phyloP scores from a whole-genome alignment of 92 coral and sea anemone genomes.

The Porites evermanni region DNA sequence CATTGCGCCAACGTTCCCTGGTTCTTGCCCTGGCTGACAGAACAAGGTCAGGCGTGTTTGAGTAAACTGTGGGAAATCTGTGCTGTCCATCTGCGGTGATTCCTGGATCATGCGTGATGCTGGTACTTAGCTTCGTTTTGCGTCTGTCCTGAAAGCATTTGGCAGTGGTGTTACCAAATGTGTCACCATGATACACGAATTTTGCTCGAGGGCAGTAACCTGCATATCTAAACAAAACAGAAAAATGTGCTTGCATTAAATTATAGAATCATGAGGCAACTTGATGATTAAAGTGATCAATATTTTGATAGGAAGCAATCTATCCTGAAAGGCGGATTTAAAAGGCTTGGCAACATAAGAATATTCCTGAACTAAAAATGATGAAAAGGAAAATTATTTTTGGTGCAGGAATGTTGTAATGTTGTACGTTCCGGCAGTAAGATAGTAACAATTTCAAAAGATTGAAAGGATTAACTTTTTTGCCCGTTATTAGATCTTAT shows the following conservation, averaged over 20 bases:
- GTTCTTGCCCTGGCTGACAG: slow-evolving; percentile 76
- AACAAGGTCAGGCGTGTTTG: slow-evolving; percentile 80
- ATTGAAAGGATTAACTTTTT: too few species aligned
- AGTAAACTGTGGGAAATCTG: slow-evolving; percentile 72
- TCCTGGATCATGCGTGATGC: slow-evolving; percentile 63
- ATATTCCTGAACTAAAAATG: too few species aligned
- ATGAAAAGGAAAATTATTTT: too few species aligned
- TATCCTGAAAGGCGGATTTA: too few species aligned
- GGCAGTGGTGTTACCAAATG: slow-evolving; percentile 85
- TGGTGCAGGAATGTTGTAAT: too few species aligned
- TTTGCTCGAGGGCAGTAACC: slow-evolving; percentile 85
- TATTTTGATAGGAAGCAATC: too few species aligned
- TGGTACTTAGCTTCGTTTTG: slow-evolving; percentile 42
- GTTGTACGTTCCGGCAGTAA: too few species aligned
- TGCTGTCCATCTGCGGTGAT: slow-evolving; percentile 59
- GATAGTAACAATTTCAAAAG: too few species aligned
- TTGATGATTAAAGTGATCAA: too few species aligned
- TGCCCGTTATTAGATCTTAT: too few species aligned
- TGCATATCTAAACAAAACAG: slow-evolving; percentile 63
- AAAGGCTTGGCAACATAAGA: too few species aligned
- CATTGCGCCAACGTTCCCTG: slow-evolving; percentile 66
- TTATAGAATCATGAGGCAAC: too few species aligned
- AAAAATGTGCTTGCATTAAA: not conserved
- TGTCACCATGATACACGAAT: slow-evolving; percentile 80
- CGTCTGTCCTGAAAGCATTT: slow-evolving; percentile 81